phyloP scores from a whole-genome alignment of 92 coral and sea anemone species.

The Zoanthus sociatus region DNA sequence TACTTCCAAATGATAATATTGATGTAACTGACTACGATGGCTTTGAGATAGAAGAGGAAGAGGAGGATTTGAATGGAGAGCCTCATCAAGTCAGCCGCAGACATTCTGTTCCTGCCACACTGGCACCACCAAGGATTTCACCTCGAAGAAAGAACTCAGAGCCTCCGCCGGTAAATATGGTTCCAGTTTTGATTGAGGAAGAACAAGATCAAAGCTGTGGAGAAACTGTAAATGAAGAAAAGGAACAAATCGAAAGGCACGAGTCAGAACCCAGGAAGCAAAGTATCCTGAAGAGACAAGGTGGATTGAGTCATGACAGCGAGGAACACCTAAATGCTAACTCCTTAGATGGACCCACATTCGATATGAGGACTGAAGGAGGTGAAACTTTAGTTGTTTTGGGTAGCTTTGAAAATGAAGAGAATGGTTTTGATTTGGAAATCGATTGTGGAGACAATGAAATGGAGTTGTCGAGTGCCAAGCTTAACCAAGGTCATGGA shows the following conservation, averaged over 20 bases:
- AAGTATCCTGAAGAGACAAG: constrained; percentile 75
- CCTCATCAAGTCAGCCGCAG: constrained; percentile 38
- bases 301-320: constrained; percentile 68
- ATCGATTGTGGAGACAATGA: constrained; percentile 71
- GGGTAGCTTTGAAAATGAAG: constrained; percentile 62
- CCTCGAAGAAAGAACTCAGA: constrained; percentile 37
- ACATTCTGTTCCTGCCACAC: constrained; percentile 44
- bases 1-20: constrained; percentile 57
- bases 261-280: constrained; percentile 68
- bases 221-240: not conserved
- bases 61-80: constrained; percentile 44
- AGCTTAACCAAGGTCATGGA: constrained; percentile 77
- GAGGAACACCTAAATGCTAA: constrained; percentile 19
- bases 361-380: constrained; percentile 73
- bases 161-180: constrained; percentile 31
- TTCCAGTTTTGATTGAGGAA: constrained; percentile 4
- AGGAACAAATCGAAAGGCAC: constrained; percentile 24
- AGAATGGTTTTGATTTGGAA: constrained; percentile 62
- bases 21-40: constrained; percentile 81
- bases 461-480: constrained; percentile 77
- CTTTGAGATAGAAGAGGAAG: constrained; percentile 74
- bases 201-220: constrained; percentile 11
- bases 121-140: constrained; percentile 31
- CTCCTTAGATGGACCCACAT: constrained; percentile 59
- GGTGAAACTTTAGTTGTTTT: constrained; percentile 74